Evolutionary conservation across 2,113 vertebrate species (phyloP), one percentile per base, ranked within the genome.

Genomic region (Petroica traversi): DNA sequence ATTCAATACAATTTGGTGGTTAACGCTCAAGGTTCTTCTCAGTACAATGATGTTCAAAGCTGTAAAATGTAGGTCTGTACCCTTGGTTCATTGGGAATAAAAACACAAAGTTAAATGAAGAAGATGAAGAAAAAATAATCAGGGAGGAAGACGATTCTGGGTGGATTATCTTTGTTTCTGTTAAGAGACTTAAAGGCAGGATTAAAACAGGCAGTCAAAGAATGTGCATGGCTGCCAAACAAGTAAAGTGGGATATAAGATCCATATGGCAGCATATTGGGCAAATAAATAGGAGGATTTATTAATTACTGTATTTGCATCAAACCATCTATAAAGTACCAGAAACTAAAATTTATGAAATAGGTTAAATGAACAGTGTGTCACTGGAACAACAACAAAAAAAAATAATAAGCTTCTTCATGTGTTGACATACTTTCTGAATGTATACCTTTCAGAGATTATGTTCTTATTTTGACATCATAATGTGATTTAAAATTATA

Each of bases 121-220:
- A 26, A 88, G 49, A 41, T 58, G 52, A 66, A 91, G 68, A 85
- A 85, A 72, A 94, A 94, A 82, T 41, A 1, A 68, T 89, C 23
- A 24, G 19, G 19, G 63, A 80, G 45, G 49, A 78, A 72, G 45
- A 72, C 1, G 14, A 91, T 95, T 89, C 71, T 61, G 52, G 33
- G 59, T 68, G 41, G 88, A 92, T 92, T 71, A 79, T 73, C 85
- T 89, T 89, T 89, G 58, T 86, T 69, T 88, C 63, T 45, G 17
- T 76, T 83, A 89, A 92, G 61, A 74, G 62, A 91, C 48, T 94
- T 93, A 78, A 66, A 91, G 77, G 48, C 43, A 78, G 52, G 68
- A 90, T 92, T 94, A 86, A 92, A 85, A 92, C 29, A 59, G 61
- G 23, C 67, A 58, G 54, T 75, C 40, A 40, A 73, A 88, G 62